Conservation (phyloP, 1,140 invertebrate genomes). For the Bombus superbus region DNA sequence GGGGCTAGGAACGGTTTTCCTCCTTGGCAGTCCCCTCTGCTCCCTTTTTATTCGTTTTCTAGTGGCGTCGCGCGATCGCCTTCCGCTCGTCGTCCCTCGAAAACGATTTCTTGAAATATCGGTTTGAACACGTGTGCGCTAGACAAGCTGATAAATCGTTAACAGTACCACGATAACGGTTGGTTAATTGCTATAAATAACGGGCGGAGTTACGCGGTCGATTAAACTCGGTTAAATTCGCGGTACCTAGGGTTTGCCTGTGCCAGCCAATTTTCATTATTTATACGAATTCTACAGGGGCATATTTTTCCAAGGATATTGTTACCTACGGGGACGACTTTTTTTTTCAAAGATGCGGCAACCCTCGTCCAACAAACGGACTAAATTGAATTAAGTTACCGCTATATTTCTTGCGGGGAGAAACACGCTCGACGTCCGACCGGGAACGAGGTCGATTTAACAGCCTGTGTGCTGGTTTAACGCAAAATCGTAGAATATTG, state of each 20-base stretch:
- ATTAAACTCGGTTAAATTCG: conserved; percentile 16
- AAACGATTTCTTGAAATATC: conserved; percentile 19
- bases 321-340: background rate
- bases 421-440: background rate
- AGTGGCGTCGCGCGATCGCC: background rate
- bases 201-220: background rate
- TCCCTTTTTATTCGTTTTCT: conserved; percentile 29
- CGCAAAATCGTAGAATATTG: conserved; percentile 12
- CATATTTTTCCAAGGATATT: background rate
- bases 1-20: conserved; percentile 50
- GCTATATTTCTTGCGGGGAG: background rate
- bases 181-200: conserved; percentile 10
- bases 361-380: background rate
- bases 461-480: background rate
- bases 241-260: background rate
- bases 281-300: background rate
- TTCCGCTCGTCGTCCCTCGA: background rate
- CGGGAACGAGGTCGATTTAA: background rate
- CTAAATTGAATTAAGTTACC: background rate
- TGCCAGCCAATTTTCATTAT: background rate
- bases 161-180: background rate
- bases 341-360: background rate
- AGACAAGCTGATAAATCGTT: background rate
- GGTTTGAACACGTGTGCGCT: background rate
- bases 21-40: conserved; percentile 5